Percentiles rank a stretch among this genome's conserved stretches.
Evolutionary conservation across 2,797 vertebrate species (phyloP).

Genomic region (Stomatorhinus walkeri): DNA sequence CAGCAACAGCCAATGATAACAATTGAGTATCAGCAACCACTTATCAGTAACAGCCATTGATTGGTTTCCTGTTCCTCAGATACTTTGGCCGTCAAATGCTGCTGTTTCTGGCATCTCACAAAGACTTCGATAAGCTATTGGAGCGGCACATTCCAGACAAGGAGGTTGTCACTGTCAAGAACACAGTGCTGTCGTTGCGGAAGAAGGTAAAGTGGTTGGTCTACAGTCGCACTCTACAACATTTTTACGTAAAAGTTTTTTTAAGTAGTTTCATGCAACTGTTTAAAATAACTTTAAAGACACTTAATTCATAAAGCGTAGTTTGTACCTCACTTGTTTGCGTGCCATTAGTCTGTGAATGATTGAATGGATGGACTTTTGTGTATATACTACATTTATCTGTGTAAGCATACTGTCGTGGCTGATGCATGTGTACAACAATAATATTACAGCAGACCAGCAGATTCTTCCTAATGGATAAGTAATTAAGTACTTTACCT

Average conservation of each 20-base stretch:
- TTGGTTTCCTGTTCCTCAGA: slow-evolving; percentile 49
- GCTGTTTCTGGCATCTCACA: slow-evolving; percentile 72
- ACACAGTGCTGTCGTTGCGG: slow-evolving; percentile 69
- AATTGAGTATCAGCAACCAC: background rate
- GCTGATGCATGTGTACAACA: background rate
- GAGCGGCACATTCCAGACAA: slow-evolving; percentile 74
- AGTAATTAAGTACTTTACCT: background rate
- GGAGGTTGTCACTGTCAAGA: slow-evolving; percentile 76
- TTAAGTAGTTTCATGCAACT: background rate
- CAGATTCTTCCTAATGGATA: background rate
- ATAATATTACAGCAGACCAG: background rate
- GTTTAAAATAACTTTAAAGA: background rate
- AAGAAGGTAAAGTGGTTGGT: slow-evolving; percentile 66
- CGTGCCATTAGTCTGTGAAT: background rate
- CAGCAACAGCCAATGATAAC: background rate
- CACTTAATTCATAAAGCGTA: background rate
- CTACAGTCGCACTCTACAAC: background rate
- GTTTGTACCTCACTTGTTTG: background rate
- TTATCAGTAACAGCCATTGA: background rate
- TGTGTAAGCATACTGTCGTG: background rate
- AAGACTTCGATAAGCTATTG: slow-evolving; percentile 78
- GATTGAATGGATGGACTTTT: background rate
- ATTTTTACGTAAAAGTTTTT: background rate
- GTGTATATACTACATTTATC: background rate
- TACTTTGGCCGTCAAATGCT: slow-evolving; percentile 87